Conservation (phyloP, 2,797 vertebrate genomes). For the Falco novaeseelandiae region DNA sequence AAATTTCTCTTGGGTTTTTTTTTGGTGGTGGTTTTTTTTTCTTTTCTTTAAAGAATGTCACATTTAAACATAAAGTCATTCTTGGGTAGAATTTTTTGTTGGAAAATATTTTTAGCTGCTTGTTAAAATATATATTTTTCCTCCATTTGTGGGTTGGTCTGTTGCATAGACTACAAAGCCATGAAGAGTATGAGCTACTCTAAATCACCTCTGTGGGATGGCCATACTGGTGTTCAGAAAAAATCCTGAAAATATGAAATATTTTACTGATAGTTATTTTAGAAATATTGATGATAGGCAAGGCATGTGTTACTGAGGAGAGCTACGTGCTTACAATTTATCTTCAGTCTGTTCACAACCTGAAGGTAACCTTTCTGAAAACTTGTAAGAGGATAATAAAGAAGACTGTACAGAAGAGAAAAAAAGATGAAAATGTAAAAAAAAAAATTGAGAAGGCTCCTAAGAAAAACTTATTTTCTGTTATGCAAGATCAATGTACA, state of each 20-base stretch:
- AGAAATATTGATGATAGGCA: neutral
- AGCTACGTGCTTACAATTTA: neutral
- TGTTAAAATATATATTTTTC: neutral
- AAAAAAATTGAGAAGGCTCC: neutral
- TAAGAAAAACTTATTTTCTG: neutral
- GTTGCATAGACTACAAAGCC: neutral
- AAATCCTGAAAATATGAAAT: neutral
- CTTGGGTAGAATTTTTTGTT: fast-evolving
- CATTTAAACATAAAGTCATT: neutral
- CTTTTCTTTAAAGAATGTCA: neutral
- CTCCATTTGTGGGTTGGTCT: neutral
- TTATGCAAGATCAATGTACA: neutral
- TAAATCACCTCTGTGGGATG: neutral
- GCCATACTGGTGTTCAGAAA: neutral
- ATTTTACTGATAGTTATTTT: neutral
- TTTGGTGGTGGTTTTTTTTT: fast-evolving
- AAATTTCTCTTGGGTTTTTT: neutral
- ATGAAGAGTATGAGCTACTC: neutral
- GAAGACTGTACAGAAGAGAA: neutral
- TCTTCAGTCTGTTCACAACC: neutral
- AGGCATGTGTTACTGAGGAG: neutral
- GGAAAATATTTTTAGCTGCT: neutral
- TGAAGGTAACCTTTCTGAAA: neutral
- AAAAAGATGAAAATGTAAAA: neutral
- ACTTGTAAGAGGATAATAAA: neutral